Evolutionary conservation across 2,888 invertebrate species (phyloP).

Genomic region (Drosophila kambysellisi): DNA sequence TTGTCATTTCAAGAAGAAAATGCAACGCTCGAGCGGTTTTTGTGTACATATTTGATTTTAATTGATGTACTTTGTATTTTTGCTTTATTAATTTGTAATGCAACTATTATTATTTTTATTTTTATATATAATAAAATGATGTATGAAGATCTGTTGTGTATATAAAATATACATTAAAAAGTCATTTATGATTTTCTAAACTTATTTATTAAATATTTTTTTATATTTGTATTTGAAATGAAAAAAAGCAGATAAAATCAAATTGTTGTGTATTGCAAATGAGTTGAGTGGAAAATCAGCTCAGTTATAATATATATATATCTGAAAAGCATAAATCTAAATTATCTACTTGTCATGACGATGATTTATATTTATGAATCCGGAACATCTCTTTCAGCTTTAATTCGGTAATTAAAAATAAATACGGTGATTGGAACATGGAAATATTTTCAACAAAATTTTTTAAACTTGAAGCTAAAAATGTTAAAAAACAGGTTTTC

Average conservation of each 20-base stretch:
- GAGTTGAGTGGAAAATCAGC: conserved; percentile 3
- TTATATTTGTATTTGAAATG: conserved; percentile 14
- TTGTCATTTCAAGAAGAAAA: conserved; percentile 14
- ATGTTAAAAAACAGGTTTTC: neutral
- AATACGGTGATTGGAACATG: neutral
- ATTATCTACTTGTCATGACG: neutral
- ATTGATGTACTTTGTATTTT: conserved; percentile 58
- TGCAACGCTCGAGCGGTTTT: conserved; percentile 21
- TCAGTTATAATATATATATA: neutral
- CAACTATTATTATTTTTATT: conserved; percentile 59
- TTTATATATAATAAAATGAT: conserved; percentile 60
- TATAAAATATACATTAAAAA: conserved; percentile 80
- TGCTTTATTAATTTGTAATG: conserved; percentile 79
- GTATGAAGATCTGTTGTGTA: conserved; percentile 75
- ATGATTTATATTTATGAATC: neutral
- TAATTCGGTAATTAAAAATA: neutral
- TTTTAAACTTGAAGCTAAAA: neutral
- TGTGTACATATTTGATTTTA: conserved; percentile 48
- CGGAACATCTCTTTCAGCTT: too few species aligned
- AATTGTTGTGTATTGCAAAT: neutral
- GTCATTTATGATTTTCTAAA: conserved; percentile 67
- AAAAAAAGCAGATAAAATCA: neutral
- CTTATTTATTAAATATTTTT: conserved; percentile 18
- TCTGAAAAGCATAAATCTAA: neutral
- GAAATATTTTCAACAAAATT: neutral